Evolutionary conservation across 2,797 vertebrate genomes (phyloP).

Genomic region (Bufotes viridis): DNA sequence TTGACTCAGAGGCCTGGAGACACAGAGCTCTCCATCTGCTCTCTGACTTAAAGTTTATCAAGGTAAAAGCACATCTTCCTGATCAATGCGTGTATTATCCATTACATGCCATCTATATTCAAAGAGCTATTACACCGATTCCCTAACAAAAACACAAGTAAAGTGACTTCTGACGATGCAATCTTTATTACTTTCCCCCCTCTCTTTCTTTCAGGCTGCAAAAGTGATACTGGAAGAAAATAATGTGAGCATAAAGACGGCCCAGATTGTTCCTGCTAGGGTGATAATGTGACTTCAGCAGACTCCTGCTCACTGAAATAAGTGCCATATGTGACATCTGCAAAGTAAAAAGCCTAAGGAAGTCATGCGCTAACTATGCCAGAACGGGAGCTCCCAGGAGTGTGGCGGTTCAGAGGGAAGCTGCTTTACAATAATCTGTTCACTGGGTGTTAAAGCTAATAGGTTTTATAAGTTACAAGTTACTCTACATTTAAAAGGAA

Average conservation of each 20-base stretch:
- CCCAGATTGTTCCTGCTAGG: conserved; percentile 61
- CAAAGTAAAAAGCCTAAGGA: conserved; percentile 35
- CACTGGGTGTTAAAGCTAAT: conserved; percentile 7
- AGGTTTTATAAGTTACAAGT: not conserved
- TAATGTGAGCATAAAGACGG: conserved; percentile 57
- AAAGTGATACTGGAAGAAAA: conserved; percentile 22
- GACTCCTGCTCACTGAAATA: conserved; percentile 45
- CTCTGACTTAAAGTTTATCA: not conserved
- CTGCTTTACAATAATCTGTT: conserved; percentile 13
- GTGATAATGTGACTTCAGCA: conserved; percentile 24
- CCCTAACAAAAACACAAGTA: not conserved
- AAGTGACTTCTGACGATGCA: not conserved
- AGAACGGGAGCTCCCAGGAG: conserved; percentile 29
- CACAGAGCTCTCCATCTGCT: not conserved
- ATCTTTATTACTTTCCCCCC: conserved; percentile 4
- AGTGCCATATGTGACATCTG: conserved; percentile 38
- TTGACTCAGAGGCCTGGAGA: not conserved
- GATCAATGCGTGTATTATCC: not conserved
- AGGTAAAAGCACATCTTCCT: not conserved
- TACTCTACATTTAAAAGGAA: not conserved
- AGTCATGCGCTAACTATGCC: conserved; percentile 25
- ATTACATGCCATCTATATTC: not conserved
- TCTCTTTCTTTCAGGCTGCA: not conserved
- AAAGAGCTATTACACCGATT: not conserved
- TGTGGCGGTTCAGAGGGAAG: conserved; percentile 27